Evolutionary conservation across 2,888 invertebrate genomes (phyloP).

Genomic region (Mythimna lalbum): DNA sequence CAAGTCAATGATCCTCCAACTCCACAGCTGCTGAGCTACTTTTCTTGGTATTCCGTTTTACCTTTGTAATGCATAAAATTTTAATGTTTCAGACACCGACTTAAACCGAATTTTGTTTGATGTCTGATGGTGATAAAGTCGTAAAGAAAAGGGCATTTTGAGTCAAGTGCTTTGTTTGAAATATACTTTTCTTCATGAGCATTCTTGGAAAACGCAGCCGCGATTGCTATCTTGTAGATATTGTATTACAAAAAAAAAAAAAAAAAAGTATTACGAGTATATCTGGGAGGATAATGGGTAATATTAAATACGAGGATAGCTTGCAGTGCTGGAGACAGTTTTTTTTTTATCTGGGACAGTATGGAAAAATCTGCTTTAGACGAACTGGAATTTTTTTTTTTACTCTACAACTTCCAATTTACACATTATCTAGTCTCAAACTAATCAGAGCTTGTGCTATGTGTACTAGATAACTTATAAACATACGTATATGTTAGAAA

Average conservation of each 20-base stretch:
- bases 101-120: constrained; percentile 25
- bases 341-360: too few relatives aligned
- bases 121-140: constrained; percentile 13
- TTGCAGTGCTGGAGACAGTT: too few relatives aligned
- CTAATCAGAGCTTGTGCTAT: too few relatives aligned
- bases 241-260: too few relatives aligned
- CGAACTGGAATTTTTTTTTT: too few relatives aligned
- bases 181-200: not conserved
- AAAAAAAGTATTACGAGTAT: too few relatives aligned
- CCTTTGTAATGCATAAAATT: constrained; percentile 13
- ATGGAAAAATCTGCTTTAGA: too few relatives aligned
- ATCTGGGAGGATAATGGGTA: not conserved
- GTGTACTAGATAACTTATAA: too few relatives aligned
- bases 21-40: constrained; percentile 7
- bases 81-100: constrained; percentile 2
- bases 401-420: too few relatives aligned
- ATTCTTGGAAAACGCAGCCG: not conserved
- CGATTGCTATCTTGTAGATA: too few relatives aligned
- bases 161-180: constrained; percentile 21
- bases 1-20: constrained; percentile 23
- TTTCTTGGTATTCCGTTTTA: constrained; percentile 7
- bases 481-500: too few relatives aligned
- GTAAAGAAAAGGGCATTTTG: constrained; percentile 3
- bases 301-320: not conserved
- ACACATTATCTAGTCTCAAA: too few relatives aligned